These are phyloP conservation scores for Agapornis canus DNA, from an alignment of 2,797 vertebrate species.

Conservation along the genomic window DNA sequence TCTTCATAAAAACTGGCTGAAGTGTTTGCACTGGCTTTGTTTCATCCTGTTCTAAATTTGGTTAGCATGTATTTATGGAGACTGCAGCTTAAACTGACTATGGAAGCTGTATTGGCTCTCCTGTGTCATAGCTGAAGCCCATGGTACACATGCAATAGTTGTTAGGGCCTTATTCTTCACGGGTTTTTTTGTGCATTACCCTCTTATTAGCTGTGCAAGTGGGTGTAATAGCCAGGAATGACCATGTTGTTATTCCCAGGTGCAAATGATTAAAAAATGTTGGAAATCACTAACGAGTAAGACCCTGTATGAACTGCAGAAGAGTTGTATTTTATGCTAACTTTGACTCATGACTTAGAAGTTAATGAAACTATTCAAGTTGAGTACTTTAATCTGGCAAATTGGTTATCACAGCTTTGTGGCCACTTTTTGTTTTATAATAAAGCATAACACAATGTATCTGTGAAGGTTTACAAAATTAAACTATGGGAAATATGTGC, in stretches of 20 bases:
- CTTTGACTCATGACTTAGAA: conserved; percentile 73
- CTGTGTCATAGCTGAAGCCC: neutral
- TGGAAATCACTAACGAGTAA: neutral
- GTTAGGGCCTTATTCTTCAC: neutral
- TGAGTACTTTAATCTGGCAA: conserved; percentile 80
- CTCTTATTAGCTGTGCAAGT: neutral
- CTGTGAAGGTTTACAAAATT: conserved; percentile 80
- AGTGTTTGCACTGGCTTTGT: neutral
- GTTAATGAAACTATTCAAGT: conserved; percentile 80
- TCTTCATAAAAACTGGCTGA: neutral
- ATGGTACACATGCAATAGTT: neutral
- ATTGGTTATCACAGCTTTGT: conserved; percentile 82
- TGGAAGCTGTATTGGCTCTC: neutral
- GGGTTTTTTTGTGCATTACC: neutral
- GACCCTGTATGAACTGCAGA: neutral
- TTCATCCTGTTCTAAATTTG: neutral
- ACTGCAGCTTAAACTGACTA: neutral
- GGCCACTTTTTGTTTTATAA: conserved; percentile 81
- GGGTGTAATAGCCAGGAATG: neutral
- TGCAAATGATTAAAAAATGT: conserved; percentile 1
- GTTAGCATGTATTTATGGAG: neutral
- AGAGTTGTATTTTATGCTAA: conserved; percentile 44
- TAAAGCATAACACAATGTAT: conserved; percentile 79
- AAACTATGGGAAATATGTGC: conserved; percentile 75
- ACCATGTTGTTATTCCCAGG: neutral